Evolutionary conservation across 2,797 vertebrate genomes (phyloP).

Genomic region (Karalla daura): DNA sequence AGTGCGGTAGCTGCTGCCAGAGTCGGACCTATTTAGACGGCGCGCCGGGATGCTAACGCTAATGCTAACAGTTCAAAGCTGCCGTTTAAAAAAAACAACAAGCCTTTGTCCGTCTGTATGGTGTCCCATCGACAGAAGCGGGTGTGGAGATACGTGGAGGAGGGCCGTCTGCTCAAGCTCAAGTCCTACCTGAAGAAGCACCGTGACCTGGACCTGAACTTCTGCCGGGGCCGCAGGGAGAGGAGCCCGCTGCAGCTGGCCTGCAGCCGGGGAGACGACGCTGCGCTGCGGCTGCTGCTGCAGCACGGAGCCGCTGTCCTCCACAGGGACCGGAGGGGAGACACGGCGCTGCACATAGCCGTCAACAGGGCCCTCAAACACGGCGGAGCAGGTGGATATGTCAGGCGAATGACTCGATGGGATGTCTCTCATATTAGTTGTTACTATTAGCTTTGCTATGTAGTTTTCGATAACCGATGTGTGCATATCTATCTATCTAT

Average conservation of each 20-base stretch:
- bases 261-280: slow-evolving; percentile 83
- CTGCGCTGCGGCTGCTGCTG: slow-evolving; percentile 83
- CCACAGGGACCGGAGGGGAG: slow-evolving; percentile 74
- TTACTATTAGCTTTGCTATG: too few species aligned
- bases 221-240: slow-evolving; percentile 73
- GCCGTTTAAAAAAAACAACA: not conserved
- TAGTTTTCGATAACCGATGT: too few species aligned
- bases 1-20: not conserved
- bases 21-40: slow-evolving; percentile 30
- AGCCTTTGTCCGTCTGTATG: not conserved
- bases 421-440: too few species aligned
- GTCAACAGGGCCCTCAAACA: slow-evolving; percentile 78
- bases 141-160: slow-evolving; percentile 84
- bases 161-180: slow-evolving; percentile 82
- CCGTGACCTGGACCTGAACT: slow-evolving; percentile 78
- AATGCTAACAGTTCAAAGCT: too few species aligned
- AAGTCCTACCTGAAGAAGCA: slow-evolving; percentile 87
- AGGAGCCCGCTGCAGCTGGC: slow-evolving; percentile 86
- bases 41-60: slow-evolving; percentile 10
- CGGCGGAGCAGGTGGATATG: slow-evolving; percentile 78
- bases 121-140: slow-evolving; percentile 75
- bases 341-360: slow-evolving; percentile 86
- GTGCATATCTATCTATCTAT: too few species aligned
- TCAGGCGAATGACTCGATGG: too few species aligned
- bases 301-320: slow-evolving; percentile 83